Conservation (phyloP, 2,888 invertebrate species). For the Chelonus formosanus region DNA sequence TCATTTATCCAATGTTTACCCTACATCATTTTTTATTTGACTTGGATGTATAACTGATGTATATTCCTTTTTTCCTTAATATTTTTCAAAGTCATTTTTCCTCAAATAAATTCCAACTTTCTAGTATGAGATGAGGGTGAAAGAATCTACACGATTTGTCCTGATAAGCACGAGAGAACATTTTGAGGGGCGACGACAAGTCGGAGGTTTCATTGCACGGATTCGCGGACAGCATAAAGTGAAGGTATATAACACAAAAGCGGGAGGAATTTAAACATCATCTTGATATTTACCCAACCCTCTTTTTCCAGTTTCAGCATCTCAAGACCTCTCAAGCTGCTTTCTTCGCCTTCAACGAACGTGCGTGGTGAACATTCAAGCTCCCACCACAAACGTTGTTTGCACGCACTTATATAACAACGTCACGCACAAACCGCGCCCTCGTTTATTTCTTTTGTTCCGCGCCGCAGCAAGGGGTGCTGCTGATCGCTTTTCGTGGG, state of each 20-base stretch:
- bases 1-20: too few species aligned
- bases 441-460: constrained; percentile 64
- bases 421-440: constrained; percentile 60
- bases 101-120: constrained; percentile 23
- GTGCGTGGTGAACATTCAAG: constrained; percentile 7
- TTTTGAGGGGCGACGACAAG: constrained; percentile 12
- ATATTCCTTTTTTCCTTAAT: too few species aligned
- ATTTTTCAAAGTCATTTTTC: constrained; percentile 15
- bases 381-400: constrained; percentile 46
- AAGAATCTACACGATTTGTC: constrained; percentile 39
- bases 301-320: constrained; percentile 17
- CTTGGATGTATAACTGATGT: too few species aligned
- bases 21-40: too few species aligned
- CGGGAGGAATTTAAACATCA: constrained; percentile 23
- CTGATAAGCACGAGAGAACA: constrained; percentile 13
- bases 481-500: constrained; percentile 35
- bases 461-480: constrained; percentile 58
- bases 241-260: neutral
- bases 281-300: constrained; percentile 14
- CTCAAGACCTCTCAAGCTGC: constrained; percentile 27
- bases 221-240: constrained; percentile 31
- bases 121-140: constrained; percentile 5
- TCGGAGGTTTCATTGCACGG: constrained; percentile 38
- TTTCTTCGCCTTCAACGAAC: constrained; percentile 23
- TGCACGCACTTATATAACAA: constrained; percentile 60